Conservation (phyloP, 2,888 invertebrate species). For the Eupelmus urozonus region DNA sequence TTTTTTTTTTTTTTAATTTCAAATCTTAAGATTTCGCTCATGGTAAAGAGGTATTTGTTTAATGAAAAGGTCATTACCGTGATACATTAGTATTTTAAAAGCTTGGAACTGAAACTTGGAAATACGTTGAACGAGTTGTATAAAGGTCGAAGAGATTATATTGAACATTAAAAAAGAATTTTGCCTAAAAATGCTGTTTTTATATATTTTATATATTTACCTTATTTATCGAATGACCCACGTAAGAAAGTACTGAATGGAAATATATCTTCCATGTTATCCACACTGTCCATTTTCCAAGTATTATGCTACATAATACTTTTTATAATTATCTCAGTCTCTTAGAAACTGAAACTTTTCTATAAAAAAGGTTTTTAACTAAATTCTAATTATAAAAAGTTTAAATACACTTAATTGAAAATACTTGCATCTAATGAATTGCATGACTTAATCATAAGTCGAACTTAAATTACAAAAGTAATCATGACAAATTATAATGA, state of each 20-base stretch:
- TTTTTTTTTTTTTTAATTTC: no score
- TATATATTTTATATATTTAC: no score
- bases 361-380: slow-evolving; percentile 20
- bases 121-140: no score
- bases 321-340: slow-evolving; percentile 18
- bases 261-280: slow-evolving; percentile 29
- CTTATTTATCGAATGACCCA: no score
- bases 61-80: no score
- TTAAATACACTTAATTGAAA: background rate
- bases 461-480: slow-evolving; percentile 12
- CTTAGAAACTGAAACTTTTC: slow-evolving; percentile 21
- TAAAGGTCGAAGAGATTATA: no score
- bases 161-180: no score
- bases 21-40: no score
- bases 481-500: slow-evolving; percentile 11
- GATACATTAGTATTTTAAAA: background rate
- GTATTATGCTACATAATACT: slow-evolving; percentile 23
- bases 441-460: slow-evolving; percentile 10
- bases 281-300: slow-evolving; percentile 12
- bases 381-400: slow-evolving; percentile 10
- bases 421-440: background rate
- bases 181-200: no score
- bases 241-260: slow-evolving; percentile 44
- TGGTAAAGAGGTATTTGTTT: no score
- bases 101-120: slow-evolving; percentile 34